phyloP scores from a whole-genome alignment of 2,888 invertebrate genomes.

The Mechanitis mazaeus region DNA sequence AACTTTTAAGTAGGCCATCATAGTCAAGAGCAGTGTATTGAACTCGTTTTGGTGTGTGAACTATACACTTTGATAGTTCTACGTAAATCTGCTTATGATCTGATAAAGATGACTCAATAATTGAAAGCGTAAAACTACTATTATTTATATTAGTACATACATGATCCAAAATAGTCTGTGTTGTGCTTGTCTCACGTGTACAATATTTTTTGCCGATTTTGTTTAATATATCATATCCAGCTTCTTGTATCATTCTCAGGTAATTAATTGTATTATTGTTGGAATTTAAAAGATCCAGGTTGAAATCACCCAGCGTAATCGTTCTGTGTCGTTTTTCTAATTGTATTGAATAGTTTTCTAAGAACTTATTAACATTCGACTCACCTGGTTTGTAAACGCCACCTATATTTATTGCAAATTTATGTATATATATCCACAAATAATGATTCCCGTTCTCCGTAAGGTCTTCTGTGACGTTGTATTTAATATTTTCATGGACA shows the following conservation, averaged over 20 bases:
- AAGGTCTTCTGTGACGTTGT: conserved; percentile 23
- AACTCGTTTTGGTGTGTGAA: conserved; percentile 6
- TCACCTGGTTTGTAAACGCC: conserved; percentile 24
- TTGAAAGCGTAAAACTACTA: conserved; percentile 25
- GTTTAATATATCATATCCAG: conserved; percentile 25
- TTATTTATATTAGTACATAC: conserved; percentile 27
- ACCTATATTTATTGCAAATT: conserved; percentile 24
- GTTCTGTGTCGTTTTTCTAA: conserved; percentile 19
- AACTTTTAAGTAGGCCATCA: neutral
- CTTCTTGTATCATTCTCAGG: conserved; percentile 3
- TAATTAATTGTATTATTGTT: conserved; percentile 1
- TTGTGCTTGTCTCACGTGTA: conserved; percentile 25
- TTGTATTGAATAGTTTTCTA: conserved; percentile 19
- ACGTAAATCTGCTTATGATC: conserved; percentile 33
- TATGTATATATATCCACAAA: conserved; percentile 30
- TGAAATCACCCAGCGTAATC: conserved; percentile 26
- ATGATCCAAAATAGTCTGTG: conserved; percentile 32
- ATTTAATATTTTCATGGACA: conserved; percentile 30
- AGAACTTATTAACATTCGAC: conserved; percentile 18
- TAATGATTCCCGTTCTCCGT: conserved; percentile 31
- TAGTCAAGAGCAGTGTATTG: conserved; percentile 16
- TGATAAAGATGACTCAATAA: conserved; percentile 28
- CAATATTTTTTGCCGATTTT: conserved; percentile 25
- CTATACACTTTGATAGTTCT: conserved; percentile 16
- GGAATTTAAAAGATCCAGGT: conserved; percentile 8